Base-by-base conservation (phyloP, 2,797 vertebrate species). In the Pempheris klunzingeri region DNA sequence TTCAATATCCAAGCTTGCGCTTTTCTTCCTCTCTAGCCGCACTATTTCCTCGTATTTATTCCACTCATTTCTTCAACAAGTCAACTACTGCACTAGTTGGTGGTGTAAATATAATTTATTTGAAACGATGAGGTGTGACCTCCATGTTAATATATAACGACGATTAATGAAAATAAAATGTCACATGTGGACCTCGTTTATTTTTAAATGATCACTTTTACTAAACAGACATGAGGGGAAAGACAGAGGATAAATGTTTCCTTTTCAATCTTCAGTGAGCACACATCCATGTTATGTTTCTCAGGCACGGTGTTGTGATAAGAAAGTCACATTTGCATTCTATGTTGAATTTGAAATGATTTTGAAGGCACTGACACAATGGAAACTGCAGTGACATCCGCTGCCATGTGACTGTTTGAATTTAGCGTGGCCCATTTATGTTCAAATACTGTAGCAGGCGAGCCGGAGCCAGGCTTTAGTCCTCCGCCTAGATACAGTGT, bases 1-100 rank as follows among this genome's bases (percentile, higher is more conserved):
- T 92, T 93, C 95, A 95, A 96, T 96, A 96, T 96, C 95, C 95
- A 95, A 94, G 94, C 95, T 90, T 94, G 93, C 93, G 95, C 92
- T 92, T 91, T 91, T 92, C 90, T 94, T 92, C 91, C 94, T 90
- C 85, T 92, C 88, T 87, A 90, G 89, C 83, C 62, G 64, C 91
- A 89, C 92, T 90, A 92, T 89, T 80, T 90, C 88, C 88, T 92
- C 87, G 87, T 89, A 60, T 92, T 87, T 88, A 89, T 91, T 78
- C 80, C 73, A 86, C 90, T 87, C 88, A 84, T 91, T 90, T 89
- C 91, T 92, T 88, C 90, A 93, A 91, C 94, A 93, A 95, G 92
- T 93, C 92, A 91, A 81, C n/a, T n/a, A n/a, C n/a, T n/a, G n/a
- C n/a, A n/a, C n/a, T n/a, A n/a, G n/a, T n/a, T 14, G 32, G 5